A percentile compares a stretch with the other conserved stretches of the same genome.
phyloP scores from a whole-genome alignment of 1,140 invertebrate genomes.

The Colletes latitarsis region DNA sequence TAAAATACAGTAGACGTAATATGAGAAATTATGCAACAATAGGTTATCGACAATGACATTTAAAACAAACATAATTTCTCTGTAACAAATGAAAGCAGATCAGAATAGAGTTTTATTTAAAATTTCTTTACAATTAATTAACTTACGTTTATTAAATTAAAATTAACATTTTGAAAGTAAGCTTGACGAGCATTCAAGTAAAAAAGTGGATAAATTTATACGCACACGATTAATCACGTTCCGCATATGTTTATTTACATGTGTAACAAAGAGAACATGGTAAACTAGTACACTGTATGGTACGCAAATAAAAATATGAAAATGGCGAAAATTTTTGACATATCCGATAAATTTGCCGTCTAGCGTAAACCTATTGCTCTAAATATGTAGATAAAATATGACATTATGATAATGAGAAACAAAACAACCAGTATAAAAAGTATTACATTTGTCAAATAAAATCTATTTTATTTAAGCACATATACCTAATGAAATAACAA shows the following conservation, averaged over 20 bases:
- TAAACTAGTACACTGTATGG: background rate
- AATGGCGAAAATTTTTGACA: background rate
- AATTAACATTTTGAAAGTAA: background rate
- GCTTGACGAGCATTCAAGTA: background rate
- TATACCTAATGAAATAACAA: background rate
- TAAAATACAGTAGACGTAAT: too few species aligned
- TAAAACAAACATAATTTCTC: too few species aligned
- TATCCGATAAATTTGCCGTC: background rate
- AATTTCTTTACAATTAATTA: background rate
- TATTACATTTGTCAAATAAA: background rate
- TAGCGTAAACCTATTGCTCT: background rate
- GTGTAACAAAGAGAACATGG: background rate
- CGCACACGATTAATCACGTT: background rate
- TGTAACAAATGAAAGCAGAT: too few species aligned
- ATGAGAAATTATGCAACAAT: too few species aligned
- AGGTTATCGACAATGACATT: too few species aligned
- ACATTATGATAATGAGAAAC: background rate
- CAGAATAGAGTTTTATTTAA: too few species aligned
- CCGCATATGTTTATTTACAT: background rate
- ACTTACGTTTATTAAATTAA: background rate
- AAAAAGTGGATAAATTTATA: background rate
- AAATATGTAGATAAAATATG: background rate
- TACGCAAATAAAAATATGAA: background rate
- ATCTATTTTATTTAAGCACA: background rate
- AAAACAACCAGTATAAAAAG: background rate